These are phyloP conservation scores for Datnioides undecimradiatus DNA, from an alignment of 2,113 vertebrate genomes.

Conservation along the genomic window DNA sequence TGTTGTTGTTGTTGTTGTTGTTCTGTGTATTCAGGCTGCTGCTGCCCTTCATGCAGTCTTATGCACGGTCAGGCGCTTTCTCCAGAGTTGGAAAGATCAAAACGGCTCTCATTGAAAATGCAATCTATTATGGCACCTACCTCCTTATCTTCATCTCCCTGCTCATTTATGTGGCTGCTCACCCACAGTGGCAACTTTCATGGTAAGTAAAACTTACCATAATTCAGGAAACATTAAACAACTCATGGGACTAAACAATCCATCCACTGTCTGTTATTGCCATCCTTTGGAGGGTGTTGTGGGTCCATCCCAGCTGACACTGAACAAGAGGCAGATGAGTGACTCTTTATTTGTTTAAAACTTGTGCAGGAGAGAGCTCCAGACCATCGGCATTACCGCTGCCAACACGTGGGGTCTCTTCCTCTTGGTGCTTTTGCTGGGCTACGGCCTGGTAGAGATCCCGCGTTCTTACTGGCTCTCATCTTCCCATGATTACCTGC, in stretches of 20 bases:
- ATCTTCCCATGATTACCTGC: constrained; percentile 87
- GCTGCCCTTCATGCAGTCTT: constrained; percentile 96
- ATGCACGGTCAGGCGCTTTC: constrained; percentile 92
- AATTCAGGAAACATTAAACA: not conserved
- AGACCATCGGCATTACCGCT: constrained; percentile 93
- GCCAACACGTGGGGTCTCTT: constrained; percentile 97
- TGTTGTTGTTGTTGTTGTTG: too few species aligned
- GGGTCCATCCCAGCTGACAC: too few species aligned
- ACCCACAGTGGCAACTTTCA: constrained; percentile 87
- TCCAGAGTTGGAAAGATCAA: constrained; percentile 93
- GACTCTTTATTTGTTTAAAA: too few species aligned
- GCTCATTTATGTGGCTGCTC: constrained; percentile 92
- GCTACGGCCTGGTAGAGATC: constrained; percentile 95
- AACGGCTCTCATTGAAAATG: constrained; percentile 95
- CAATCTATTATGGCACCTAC: constrained; percentile 95
- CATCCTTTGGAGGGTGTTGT: too few species aligned
- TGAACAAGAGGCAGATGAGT: too few species aligned
- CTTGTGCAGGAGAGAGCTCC: constrained; percentile 87
- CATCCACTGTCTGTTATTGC: too few species aligned
- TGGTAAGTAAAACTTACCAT: constrained; percentile 82
- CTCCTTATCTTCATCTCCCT: constrained; percentile 94
- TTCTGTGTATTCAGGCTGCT: constrained; percentile 86
- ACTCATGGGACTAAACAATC: not conserved
- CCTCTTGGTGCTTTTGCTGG: constrained; percentile 92
- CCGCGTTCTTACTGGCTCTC: constrained; percentile 94